Base-by-base conservation (phyloP, 1,140 invertebrate species). In the Aphaenogaster rudis region DNA sequence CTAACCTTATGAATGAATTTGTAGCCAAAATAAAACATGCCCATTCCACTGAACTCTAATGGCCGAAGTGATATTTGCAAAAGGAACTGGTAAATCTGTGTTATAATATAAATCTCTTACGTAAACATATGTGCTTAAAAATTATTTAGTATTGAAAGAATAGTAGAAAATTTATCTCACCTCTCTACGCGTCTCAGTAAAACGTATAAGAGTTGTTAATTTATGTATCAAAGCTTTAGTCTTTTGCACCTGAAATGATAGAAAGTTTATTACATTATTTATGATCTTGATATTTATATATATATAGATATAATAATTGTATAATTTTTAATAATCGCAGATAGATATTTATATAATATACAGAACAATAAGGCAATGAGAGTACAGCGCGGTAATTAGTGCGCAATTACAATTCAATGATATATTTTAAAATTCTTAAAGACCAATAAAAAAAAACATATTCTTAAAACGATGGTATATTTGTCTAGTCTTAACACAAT, bases 51-150 rank as follows among this genome's bases (percentile, higher is more conserved):
- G 0, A 85, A 77, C 9, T 85, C 45, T 36, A 77, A 33, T 3
- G 81, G 71, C 3, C 33, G 64, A n/a, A 82, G 42, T 59, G 79
- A 59, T 82, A 72, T 21, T 82, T 82, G 79, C 39, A 82, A 52
- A 59, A 71, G 2, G n/a, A 81, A 81, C 15, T 81, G 50, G 2
- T n/a, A 71, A 69, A 81, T 57, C 79, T 81, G 8, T 15, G 59
- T 59, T 81, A 71, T 45, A 71, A 71, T 13, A 45, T 28, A 28
- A 67, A 15, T 67, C 2, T 63, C 0, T 17, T 36, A 63, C 6
- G 0, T 66, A 11, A 66, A 66, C 1, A 17, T 64, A 17, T 28
- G 28, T 28, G 28, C 7, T 59, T 36, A 39, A 28, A 67, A 52
- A 2, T 13, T 3, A 48, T 52, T 39, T 63, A 48, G 3, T 28